phyloP scores from a whole-genome alignment of 2,888 invertebrate species.

The Erebia epiphron region DNA sequence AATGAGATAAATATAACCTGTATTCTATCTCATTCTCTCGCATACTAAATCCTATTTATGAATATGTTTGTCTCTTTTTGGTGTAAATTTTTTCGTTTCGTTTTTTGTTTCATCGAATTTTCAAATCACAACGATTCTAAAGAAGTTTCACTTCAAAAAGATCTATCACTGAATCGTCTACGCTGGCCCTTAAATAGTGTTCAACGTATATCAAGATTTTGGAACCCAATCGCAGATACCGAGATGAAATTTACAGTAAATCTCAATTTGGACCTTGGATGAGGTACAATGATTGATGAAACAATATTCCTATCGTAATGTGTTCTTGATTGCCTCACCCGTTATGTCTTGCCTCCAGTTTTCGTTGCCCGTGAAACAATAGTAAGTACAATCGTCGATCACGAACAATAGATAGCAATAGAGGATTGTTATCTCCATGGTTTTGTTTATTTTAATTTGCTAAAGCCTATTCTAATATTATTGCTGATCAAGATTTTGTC shows the following conservation, averaged over 20 bases:
- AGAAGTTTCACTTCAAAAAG: too few species aligned
- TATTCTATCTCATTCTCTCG: too few species aligned
- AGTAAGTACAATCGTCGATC: constrained; percentile 1
- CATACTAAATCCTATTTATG: too few species aligned
- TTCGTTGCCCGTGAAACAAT: constrained; percentile 38
- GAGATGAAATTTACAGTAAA: constrained; percentile 39
- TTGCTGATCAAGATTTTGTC: constrained; percentile 21
- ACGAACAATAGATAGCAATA: constrained; percentile 32
- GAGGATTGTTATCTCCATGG: constrained; percentile 30
- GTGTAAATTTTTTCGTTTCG: too few species aligned
- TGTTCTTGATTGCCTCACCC: constrained; percentile 40
- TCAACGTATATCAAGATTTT: constrained; percentile 29
- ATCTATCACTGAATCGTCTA: background rate
- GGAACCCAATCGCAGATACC: constrained; percentile 29
- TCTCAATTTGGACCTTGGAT: constrained; percentile 38
- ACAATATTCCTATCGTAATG: constrained; percentile 41
- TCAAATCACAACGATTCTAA: too few species aligned
- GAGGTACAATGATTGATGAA: constrained; percentile 42
- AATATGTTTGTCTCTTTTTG: too few species aligned
- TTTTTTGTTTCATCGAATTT: too few species aligned
- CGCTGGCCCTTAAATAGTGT: background rate
- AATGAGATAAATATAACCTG: too few species aligned
- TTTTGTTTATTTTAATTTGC: constrained; percentile 37
- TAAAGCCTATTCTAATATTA: constrained; percentile 29
- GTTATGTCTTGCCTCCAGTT: constrained; percentile 37